These are phyloP conservation scores for Pristis pectinata DNA, from an alignment of 2,797 vertebrate species.

Conservation along the genomic window DNA sequence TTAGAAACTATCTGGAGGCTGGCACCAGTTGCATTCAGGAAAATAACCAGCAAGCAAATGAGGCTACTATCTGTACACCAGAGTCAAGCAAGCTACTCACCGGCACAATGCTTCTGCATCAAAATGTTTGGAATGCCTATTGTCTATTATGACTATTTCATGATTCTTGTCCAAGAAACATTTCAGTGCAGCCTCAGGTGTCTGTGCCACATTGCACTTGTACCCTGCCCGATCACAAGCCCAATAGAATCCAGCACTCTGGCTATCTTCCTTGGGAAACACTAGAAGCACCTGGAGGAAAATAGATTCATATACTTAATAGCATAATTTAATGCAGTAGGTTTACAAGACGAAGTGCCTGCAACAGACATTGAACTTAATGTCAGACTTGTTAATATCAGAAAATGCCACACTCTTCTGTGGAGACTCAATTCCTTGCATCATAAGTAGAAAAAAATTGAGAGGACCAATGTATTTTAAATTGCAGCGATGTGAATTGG, in stretches of 20 bases:
- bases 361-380: not conserved
- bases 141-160: slow-evolving; percentile 94
- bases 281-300: slow-evolving; percentile 87
- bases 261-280: slow-evolving; percentile 96
- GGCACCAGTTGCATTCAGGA: not conserved
- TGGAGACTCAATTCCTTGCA: too few species aligned
- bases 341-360: not conserved
- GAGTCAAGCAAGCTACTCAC: slow-evolving; percentile 50
- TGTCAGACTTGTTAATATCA: too few species aligned
- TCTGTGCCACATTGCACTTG: slow-evolving; percentile 74
- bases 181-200: slow-evolving; percentile 77
- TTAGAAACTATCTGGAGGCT: not conserved
- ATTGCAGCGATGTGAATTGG: too few species aligned
- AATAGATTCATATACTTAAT: slow-evolving; percentile 39
- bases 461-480: too few species aligned
- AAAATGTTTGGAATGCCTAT: slow-evolving; percentile 86
- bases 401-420: too few species aligned
- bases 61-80: not conserved
- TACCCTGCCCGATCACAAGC: slow-evolving; percentile 91
- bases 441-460: too few species aligned
- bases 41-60: too few species aligned
- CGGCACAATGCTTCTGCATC: slow-evolving; percentile 92
- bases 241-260: slow-evolving; percentile 87
- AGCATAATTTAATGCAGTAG: not conserved
- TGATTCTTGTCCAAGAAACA: slow-evolving; percentile 88